These are phyloP conservation scores for Karalla daura DNA, from an alignment of 2,797 vertebrate species.

Conservation along the genomic window DNA sequence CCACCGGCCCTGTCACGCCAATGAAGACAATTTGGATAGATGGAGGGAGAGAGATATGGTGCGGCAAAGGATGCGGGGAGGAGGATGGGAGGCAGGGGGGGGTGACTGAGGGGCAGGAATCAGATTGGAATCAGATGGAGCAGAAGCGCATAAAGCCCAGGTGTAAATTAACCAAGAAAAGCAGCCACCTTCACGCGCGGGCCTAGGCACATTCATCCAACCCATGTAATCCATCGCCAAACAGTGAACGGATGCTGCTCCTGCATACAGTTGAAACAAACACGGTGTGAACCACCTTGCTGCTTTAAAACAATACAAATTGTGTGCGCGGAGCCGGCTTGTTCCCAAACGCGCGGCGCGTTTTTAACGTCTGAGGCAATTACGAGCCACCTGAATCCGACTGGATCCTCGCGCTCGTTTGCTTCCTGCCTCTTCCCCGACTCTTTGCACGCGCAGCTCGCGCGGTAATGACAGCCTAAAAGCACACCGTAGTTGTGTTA, in stretches of 20 bases:
- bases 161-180: conserved; percentile 59
- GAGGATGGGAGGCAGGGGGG: conserved; percentile 14
- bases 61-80: conserved; percentile 62
- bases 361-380: conserved; percentile 29
- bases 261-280: too few relatives aligned
- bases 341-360: too few relatives aligned
- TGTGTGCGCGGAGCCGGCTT: too few relatives aligned
- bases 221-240: too few relatives aligned
- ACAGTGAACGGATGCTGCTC: too few relatives aligned
- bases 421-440: conserved; percentile 5
- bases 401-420: conserved; percentile 4
- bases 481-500: conserved; percentile 38
- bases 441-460: conserved; percentile 14
- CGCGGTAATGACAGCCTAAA: conserved; percentile 56
- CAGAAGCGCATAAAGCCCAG: conserved; percentile 49
- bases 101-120: conserved; percentile 49
- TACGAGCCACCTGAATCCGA: conserved; percentile 18
- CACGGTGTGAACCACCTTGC: background rate
- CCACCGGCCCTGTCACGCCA: conserved; percentile 77
- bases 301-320: too few relatives aligned
- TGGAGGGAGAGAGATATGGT: conserved; percentile 78
- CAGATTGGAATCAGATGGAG: conserved; percentile 60
- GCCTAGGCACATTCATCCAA: background rate
- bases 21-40: conserved; percentile 84
- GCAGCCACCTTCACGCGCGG: background rate